These are phyloP conservation scores for Halcyon badia DNA, from an alignment of 2,797 vertebrate genomes.

Conservation along the genomic window DNA sequence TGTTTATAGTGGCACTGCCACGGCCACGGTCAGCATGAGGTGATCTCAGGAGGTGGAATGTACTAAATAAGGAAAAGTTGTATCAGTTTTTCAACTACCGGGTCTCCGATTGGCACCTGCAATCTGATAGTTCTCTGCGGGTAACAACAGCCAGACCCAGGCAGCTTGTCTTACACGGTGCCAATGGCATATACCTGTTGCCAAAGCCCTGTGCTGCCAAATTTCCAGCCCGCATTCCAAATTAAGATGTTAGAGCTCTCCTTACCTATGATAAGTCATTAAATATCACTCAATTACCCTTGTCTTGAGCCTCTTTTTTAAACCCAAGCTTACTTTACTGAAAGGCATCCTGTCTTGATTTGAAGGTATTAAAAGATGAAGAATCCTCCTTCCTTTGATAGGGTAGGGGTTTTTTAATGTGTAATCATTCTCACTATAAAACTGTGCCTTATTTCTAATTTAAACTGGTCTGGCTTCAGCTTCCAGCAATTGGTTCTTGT, in stretches of 20 bases:
- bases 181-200: background rate
- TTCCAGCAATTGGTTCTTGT: slow-evolving; percentile 75
- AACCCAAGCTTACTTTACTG: slow-evolving; percentile 47
- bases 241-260: slow-evolving; percentile 39
- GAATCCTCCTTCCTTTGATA: slow-evolving; percentile 63
- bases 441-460: slow-evolving; percentile 73
- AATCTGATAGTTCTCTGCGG: background rate
- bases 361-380: slow-evolving; percentile 70
- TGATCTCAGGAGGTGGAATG: background rate
- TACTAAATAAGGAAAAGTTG: background rate
- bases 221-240: slow-evolving; percentile 21
- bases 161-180: background rate
- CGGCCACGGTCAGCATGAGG: background rate
- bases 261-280: slow-evolving; percentile 40
- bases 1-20: background rate
- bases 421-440: slow-evolving; percentile 71
- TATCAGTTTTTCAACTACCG: accelerated
- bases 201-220: background rate
- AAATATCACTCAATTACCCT: slow-evolving; percentile 58
- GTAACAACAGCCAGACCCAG: background rate
- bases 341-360: slow-evolving; percentile 68
- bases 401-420: slow-evolving; percentile 53
- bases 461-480: slow-evolving; percentile 67
- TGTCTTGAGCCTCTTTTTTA: slow-evolving; percentile 8
- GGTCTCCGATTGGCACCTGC: background rate